phyloP scores from a whole-genome alignment of 2,797 vertebrate species.

The Hemibagrus guttatus region DNA sequence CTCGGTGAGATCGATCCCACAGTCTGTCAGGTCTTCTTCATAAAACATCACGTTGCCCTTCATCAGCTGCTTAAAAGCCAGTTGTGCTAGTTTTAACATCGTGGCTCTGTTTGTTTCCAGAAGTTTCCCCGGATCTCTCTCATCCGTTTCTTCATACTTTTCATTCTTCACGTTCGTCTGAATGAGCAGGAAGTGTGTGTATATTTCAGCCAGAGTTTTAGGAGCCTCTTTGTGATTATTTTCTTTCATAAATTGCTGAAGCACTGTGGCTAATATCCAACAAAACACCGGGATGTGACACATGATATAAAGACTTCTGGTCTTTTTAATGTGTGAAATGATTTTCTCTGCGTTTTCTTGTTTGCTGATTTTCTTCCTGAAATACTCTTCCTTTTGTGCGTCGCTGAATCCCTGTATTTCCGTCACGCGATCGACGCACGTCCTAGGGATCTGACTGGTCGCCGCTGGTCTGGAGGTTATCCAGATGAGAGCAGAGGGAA shows the following conservation, averaged over 20 bases:
- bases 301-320: slow-evolving; percentile 51
- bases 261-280: slow-evolving; percentile 50
- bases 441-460: slow-evolving; percentile 41
- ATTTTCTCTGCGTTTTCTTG: not conserved
- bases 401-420: slow-evolving; percentile 53
- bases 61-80: slow-evolving; percentile 45
- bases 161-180: slow-evolving; percentile 36
- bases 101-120: slow-evolving; percentile 20
- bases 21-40: slow-evolving; percentile 40
- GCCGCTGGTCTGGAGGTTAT: slow-evolving; percentile 51
- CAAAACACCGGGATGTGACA: slow-evolving; percentile 55
- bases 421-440: slow-evolving; percentile 41
- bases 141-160: slow-evolving; percentile 19
- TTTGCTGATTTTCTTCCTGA: slow-evolving; percentile 38
- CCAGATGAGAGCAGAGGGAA: slow-evolving; percentile 47
- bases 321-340: slow-evolving; percentile 34
- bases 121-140: slow-evolving; percentile 2
- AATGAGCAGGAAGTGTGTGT: slow-evolving; percentile 49
- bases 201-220: slow-evolving; percentile 47
- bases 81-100: slow-evolving; percentile 37
- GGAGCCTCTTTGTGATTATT: slow-evolving; percentile 9
- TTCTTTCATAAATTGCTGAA: slow-evolving; percentile 33
- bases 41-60: slow-evolving; percentile 47
- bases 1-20: slow-evolving; percentile 29
- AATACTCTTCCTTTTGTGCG: slow-evolving; percentile 49